These are phyloP conservation scores for Sinocyclocheilus maitianheensis DNA, from an alignment of 2,113 vertebrate species.

Conservation along the genomic window DNA sequence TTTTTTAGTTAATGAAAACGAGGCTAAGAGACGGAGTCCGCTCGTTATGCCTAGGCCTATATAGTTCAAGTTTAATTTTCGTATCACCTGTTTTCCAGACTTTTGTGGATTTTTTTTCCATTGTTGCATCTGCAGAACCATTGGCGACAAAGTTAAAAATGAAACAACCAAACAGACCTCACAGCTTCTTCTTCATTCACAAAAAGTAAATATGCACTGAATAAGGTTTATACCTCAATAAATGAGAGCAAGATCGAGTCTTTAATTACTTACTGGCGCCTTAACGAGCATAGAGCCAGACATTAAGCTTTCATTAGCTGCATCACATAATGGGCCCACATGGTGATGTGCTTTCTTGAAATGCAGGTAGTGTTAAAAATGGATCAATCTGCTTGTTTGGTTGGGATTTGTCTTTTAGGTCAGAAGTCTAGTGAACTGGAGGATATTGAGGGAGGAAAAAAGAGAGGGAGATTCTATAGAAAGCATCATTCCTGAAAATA, in stretches of 20 bases:
- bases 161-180: background rate
- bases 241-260: background rate
- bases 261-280: constrained; percentile 32
- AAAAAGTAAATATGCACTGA: background rate
- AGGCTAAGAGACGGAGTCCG: background rate
- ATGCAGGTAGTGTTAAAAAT: constrained; percentile 65
- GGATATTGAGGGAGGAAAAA: background rate
- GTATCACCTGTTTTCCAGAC: background rate
- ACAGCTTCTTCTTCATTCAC: background rate
- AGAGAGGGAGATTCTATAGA: background rate
- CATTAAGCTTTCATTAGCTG: background rate
- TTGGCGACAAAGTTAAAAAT: too few species aligned
- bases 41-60: background rate
- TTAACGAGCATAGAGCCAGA: constrained; percentile 31
- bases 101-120: background rate
- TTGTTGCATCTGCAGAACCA: background rate
- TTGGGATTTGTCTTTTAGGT: constrained; percentile 71
- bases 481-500: background rate
- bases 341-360: constrained; percentile 47
- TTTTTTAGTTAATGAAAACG: background rate
- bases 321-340: constrained; percentile 27
- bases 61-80: background rate
- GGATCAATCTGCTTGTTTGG: constrained; percentile 71
- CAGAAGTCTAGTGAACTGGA: constrained; percentile 50
- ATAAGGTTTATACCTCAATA: constrained; percentile 4